Conservation (phyloP, 2,113 vertebrate genomes). For the Hemiprocne comata region DNA sequence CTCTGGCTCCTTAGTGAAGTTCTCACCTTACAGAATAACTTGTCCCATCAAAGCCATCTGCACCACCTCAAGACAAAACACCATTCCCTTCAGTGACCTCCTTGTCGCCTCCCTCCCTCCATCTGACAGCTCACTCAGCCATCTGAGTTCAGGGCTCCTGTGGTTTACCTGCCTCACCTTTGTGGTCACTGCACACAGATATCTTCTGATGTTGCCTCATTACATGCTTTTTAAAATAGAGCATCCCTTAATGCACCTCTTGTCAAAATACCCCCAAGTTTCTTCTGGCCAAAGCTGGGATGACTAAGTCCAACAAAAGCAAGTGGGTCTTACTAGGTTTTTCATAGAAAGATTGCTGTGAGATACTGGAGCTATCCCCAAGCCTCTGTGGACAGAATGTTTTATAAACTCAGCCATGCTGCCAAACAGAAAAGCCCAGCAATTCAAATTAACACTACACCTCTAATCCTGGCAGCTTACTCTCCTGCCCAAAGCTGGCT, state of each 20-base stretch:
- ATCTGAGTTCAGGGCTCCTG: not conserved
- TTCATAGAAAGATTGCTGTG: not conserved
- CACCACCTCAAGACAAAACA: not conserved
- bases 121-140: not conserved
- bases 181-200: not conserved
- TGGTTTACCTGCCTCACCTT: not conserved
- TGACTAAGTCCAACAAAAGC: not conserved
- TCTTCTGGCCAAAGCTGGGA: not conserved
- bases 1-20: not conserved
- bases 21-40: not conserved
- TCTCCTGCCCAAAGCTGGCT: not conserved
- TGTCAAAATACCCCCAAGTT: not conserved
- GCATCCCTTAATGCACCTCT: not conserved
- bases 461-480: not conserved
- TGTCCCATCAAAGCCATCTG: not conserved
- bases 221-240: not conserved
- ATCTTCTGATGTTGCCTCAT: not conserved
- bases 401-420: not conserved
- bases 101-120: not conserved
- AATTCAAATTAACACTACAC: not conserved
- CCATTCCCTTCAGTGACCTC: fast-evolving
- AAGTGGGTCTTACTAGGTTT: not conserved
- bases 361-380: not conserved
- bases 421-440: not conserved
- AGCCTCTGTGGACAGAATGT: not conserved